Conservation (phyloP, 2,888 invertebrate species). For the Trisateles emortualis region DNA sequence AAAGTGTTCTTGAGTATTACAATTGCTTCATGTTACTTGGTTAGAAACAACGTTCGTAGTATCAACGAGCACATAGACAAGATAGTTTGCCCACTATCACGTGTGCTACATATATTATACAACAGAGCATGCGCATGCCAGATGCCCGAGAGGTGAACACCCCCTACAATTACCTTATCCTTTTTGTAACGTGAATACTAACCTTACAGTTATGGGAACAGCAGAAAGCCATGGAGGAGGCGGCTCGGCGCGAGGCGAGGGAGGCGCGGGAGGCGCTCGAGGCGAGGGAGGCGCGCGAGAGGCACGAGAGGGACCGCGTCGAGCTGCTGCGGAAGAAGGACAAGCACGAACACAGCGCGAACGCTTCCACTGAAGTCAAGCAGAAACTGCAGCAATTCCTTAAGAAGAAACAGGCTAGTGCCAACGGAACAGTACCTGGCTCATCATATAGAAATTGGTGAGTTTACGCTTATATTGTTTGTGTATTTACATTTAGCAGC, state of each 20-base stretch:
- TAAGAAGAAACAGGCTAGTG: constrained; percentile 93
- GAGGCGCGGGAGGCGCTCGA: constrained; percentile 88
- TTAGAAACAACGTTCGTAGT: too few species aligned
- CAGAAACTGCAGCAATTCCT: constrained; percentile 96
- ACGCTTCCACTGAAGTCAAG: constrained; percentile 98
- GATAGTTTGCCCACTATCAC: too few species aligned
- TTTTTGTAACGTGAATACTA: constrained; percentile 40
- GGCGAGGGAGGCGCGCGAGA: constrained; percentile 90
- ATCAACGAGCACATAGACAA: too few species aligned
- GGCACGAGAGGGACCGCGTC: constrained; percentile 92
- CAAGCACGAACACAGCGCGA: constrained; percentile 97
- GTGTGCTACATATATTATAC: too few species aligned
- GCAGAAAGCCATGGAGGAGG: constrained; percentile 93
- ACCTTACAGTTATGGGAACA: constrained; percentile 94
- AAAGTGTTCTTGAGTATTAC: too few species aligned
- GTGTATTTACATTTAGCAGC: too few species aligned
- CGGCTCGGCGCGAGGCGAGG: constrained; percentile 92
- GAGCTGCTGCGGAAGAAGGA: constrained; percentile 97
- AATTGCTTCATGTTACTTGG: too few species aligned
- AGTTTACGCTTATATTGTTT: constrained; percentile 41
- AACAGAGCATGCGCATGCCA: too few species aligned
- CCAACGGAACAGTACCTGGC: constrained; percentile 89
- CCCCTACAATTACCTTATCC: constrained; percentile 10
- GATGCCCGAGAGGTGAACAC: not conserved
- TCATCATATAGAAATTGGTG: constrained; percentile 94